phyloP scores from a whole-genome alignment of 1,140 invertebrate species.

The Thaumetopoea pityocampa region DNA sequence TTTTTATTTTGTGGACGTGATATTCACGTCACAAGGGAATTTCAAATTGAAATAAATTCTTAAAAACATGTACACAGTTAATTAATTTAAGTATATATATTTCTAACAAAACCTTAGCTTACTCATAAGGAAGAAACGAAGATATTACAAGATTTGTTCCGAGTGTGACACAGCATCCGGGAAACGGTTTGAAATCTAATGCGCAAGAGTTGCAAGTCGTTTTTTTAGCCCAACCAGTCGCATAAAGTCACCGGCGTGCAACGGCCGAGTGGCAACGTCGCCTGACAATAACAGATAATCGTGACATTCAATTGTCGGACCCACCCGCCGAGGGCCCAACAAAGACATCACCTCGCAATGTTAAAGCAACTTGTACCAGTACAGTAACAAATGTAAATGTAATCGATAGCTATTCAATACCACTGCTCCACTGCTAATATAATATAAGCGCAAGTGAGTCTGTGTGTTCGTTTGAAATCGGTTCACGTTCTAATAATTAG shows the following conservation, averaged over 20 bases:
- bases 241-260: constrained; percentile 20
- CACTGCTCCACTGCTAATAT: too few species aligned
- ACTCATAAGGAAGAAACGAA: constrained; percentile 18
- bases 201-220: constrained; percentile 6
- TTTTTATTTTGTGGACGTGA: too few species aligned
- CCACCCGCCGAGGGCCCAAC: background rate
- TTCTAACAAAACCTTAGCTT: constrained; percentile 12
- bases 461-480: too few species aligned
- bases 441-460: too few species aligned
- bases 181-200: constrained; percentile 6
- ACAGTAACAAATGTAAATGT: too few species aligned
- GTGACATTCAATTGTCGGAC: constrained; percentile 12
- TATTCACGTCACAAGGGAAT: too few species aligned
- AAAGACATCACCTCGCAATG: background rate
- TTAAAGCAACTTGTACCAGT: constrained; percentile 1
- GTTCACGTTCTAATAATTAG: too few species aligned
- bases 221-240: constrained; percentile 8
- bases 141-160: constrained; percentile 4
- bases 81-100: background rate
- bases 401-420: too few species aligned
- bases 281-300: constrained; percentile 16
- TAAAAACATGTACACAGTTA: background rate
- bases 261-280: constrained; percentile 11
- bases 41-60: background rate
- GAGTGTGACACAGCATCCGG: constrained; percentile 30